Conservation (phyloP, 2,888 invertebrate genomes). For the Lysandra bellargus region DNA sequence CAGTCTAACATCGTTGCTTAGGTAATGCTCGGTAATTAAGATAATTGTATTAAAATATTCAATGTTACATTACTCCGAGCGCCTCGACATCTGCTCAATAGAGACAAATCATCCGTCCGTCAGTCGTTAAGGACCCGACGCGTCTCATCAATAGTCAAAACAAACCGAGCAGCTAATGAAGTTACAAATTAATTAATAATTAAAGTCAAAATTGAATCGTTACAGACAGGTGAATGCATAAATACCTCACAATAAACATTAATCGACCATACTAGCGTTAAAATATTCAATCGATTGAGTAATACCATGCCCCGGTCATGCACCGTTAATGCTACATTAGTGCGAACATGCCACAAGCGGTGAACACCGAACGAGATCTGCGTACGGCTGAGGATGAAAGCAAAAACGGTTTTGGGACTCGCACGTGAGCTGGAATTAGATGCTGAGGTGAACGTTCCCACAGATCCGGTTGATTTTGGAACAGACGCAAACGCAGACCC, state of each 20-base stretch:
- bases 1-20: background rate
- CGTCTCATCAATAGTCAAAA: constrained; percentile 28
- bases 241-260: constrained; percentile 42
- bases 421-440: constrained; percentile 33
- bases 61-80: background rate
- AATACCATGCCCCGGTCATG: constrained; percentile 40
- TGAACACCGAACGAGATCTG: constrained; percentile 70
- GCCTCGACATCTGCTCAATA: constrained; percentile 1
- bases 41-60: constrained; percentile 15
- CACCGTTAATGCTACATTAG: constrained; percentile 35
- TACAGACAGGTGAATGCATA: constrained; percentile 54
- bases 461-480: background rate
- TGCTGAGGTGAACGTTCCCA: constrained; percentile 14
- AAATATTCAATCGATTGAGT: constrained; percentile 44
- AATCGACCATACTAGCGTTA: constrained; percentile 44
- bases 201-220: constrained; percentile 44
- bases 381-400: constrained; percentile 54
- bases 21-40: background rate
- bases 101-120: background rate
- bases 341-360: constrained; percentile 47
- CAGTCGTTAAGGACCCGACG: background rate
- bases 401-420: constrained; percentile 37
- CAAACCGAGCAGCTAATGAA: constrained; percentile 41
- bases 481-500: constrained; percentile 60
- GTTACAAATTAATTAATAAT: constrained; percentile 50